Evolutionary conservation across 2,888 invertebrate species (phyloP).

Genomic region (Phalera bucephala): DNA sequence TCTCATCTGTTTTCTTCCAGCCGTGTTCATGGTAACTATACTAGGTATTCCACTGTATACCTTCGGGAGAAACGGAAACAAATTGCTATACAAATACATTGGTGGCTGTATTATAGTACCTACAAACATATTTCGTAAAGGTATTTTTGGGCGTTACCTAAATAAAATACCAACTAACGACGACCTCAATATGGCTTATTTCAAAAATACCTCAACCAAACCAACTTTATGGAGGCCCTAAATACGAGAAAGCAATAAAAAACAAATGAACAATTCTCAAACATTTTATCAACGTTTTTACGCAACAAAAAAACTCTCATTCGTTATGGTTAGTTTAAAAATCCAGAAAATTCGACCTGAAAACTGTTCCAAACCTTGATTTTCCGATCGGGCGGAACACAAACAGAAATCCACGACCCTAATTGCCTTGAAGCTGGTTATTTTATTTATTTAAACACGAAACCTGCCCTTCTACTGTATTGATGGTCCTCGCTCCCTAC

Average conservation of each 20-base stretch:
- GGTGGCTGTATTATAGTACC: too few species aligned
- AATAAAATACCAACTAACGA: too few species aligned
- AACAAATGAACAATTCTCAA: neutral
- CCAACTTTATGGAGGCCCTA: neutral
- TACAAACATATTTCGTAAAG: too few species aligned
- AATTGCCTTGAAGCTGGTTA: constrained; percentile 45
- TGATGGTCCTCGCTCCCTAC: constrained; percentile 31
- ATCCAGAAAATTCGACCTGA: constrained; percentile 3
- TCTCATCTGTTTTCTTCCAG: too few species aligned
- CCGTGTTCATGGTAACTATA: too few species aligned
- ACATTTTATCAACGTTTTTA: neutral
- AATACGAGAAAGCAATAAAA: neutral
- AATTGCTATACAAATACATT: too few species aligned
- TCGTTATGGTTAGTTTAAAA: constrained; percentile 7
- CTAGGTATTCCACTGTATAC: too few species aligned
- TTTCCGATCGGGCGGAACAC: constrained; percentile 23
- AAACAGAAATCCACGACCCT: constrained; percentile 35
- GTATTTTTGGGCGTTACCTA: too few species aligned
- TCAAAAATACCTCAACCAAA: too few species aligned
- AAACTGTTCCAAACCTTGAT: constrained; percentile 9
- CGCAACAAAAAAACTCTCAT: constrained; percentile 3
- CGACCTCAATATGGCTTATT: too few species aligned
- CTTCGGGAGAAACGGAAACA: too few species aligned
- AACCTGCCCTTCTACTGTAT: constrained; percentile 41
- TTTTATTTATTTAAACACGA: constrained; percentile 56